Base-by-base conservation (phyloP, 2,888 invertebrate species). In the Athalia cordata region DNA sequence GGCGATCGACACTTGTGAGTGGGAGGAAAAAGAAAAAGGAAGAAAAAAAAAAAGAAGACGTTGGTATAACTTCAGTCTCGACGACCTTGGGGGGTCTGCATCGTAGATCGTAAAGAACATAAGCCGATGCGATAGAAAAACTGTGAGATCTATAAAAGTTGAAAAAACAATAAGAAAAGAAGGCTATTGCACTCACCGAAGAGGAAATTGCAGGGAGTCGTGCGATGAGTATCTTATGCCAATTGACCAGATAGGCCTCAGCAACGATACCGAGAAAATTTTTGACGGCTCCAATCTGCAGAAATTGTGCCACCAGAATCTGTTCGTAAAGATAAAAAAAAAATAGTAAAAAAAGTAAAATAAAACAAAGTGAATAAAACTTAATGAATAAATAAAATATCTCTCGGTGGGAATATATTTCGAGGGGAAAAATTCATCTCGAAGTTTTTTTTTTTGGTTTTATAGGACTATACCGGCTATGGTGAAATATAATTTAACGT, bases 201-300 rank as follows among this genome's bases (percentile, higher is more conserved):
- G 45, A 11, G 7, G n/a, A n/a, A 59, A 72, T 72, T 72, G 72
- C 57, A 72, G 59, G 15, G 72, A 72, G 45, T 72, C 72, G 72
- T 72, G 72, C 8, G 72, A 59, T 0, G 72, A 72, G 59, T 59
- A 47, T 47, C 45, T 72, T 29, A 72, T 6, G 1, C 72, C 72
- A 59, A 45, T 7, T n/a, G 47, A 43, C 13, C 57, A 43, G 15
- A 72, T 0, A 45, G 45, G 8, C 11, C n/a, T 7, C 8, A n/a
- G 59, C 29, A 29, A 29, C 11, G 45, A 47, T 59, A 47, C 9
- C 11, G 4, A 43, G 2, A 59, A 47, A n/a, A 72, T 59, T 59
- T 43, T n/a, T 5, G 72, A 45, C 72, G 59, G 13, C 52, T 45
- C 72, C 29, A 59, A 72, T 45, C 57, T 29, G 72, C 45, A 13